Conservation (phyloP, 2,797 vertebrate genomes). For the Ibycter americanus region DNA sequence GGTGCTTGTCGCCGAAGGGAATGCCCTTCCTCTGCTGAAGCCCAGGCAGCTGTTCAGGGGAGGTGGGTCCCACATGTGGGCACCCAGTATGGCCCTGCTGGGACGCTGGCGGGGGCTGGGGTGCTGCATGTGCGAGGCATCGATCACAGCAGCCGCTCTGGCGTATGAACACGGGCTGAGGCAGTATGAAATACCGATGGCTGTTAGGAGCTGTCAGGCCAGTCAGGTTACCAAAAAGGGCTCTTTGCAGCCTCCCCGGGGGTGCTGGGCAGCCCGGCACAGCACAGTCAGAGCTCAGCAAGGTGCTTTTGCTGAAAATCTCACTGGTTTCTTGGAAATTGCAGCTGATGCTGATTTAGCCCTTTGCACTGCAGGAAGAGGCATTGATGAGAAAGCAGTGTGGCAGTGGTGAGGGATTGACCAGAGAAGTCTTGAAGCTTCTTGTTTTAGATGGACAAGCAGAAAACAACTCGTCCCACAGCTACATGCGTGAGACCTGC, state of each 20-base stretch:
- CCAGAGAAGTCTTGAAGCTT: background rate
- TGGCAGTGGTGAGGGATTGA: accelerated
- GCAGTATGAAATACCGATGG: background rate
- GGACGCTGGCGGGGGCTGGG: background rate
- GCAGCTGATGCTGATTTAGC: conserved; percentile 50
- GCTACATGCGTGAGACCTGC: background rate
- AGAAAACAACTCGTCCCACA: background rate
- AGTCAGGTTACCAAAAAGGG: background rate
- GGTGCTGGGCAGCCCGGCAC: background rate
- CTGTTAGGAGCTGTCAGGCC: background rate
- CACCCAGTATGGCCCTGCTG: background rate
- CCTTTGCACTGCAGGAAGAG: background rate
- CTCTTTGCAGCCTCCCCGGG: background rate
- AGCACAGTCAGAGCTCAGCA: background rate
- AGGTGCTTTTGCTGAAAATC: conserved; percentile 59
- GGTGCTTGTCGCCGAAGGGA: background rate
- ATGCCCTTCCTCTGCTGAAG: background rate
- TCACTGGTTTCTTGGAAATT: conserved; percentile 68
- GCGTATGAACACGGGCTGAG: background rate
- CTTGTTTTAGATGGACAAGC: background rate
- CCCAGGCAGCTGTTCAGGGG: background rate
- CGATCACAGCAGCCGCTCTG: background rate
- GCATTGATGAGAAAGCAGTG: background rate
- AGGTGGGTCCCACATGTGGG: background rate
- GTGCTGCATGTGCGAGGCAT: background rate